Conservation (phyloP, 35 echinoderm and acorn worm species). For the Lytechinus variegatus region DNA sequence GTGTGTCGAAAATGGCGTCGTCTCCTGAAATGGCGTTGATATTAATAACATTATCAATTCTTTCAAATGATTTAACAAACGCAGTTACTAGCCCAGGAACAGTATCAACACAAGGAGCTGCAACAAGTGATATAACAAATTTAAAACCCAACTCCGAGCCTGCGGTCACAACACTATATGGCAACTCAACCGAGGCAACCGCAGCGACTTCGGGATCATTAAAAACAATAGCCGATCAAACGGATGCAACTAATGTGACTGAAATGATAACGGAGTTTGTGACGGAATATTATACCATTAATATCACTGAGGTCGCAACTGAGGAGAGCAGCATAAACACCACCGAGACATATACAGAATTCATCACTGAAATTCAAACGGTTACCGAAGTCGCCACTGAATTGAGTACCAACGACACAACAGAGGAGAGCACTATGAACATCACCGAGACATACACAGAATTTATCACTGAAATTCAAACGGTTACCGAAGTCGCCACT, state of each 20-base stretch:
- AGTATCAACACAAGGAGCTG: neutral
- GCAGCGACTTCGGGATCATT: no score
- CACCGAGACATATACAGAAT: neutral
- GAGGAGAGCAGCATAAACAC: neutral
- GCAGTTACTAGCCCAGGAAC: neutral
- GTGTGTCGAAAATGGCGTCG: neutral
- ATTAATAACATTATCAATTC: neutral
- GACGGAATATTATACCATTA: neutral
- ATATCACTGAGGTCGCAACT: neutral
- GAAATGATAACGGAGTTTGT: neutral
- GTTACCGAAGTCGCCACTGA: neutral
- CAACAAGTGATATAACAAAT: neutral
- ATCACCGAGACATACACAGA: no score
- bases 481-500: neutral
- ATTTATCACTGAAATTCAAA: neutral
- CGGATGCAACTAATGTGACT: neutral
- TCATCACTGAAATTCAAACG: neutral
- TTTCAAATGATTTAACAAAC: neutral
- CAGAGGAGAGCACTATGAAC: neutral
- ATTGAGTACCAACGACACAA: neutral
- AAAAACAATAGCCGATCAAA: neutral
- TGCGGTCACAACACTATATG: neutral
- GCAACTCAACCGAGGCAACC: neutral
- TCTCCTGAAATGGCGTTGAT: neutral
- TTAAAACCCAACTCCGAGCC: neutral